phyloP scores from a whole-genome alignment of 1,140 invertebrate species.

The Pogonognathellus flavescens region DNA sequence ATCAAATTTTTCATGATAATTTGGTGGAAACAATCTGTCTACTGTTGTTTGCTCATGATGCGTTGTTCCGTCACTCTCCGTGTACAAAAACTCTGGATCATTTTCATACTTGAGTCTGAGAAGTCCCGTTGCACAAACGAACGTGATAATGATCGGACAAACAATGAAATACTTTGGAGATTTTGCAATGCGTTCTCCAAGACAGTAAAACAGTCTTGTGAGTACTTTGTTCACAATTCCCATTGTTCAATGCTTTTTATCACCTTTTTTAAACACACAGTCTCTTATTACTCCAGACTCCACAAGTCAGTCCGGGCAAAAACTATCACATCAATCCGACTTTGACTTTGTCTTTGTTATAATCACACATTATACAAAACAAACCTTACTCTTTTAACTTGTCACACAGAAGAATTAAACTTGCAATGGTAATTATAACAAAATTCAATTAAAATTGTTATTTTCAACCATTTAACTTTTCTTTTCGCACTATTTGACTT shows the following conservation, averaged over 20 bases:
- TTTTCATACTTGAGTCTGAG: constrained; percentile 89
- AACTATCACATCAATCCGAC: too few species aligned
- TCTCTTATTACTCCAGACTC: background rate
- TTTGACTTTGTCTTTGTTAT: background rate
- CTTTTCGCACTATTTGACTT: too few species aligned
- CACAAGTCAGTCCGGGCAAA: background rate
- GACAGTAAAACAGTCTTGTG: constrained; percentile 1
- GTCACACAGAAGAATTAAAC: too few species aligned
- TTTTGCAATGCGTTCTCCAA: constrained; percentile 36
- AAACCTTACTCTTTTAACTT: too few species aligned
- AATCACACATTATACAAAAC: background rate
- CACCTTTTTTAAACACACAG: background rate
- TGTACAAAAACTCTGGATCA: constrained; percentile 92
- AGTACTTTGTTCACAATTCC: constrained; percentile 15
- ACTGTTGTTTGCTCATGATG: constrained; percentile 81
- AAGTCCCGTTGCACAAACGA: constrained; percentile 77
- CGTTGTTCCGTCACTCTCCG: constrained; percentile 83
- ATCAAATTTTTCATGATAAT: constrained; percentile 87
- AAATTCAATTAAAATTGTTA: too few species aligned
- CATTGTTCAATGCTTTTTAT: background rate
- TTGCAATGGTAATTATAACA: too few species aligned
- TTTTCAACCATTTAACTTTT: too few species aligned
- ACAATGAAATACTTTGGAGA: constrained; percentile 48
- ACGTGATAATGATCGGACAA: constrained; percentile 21
- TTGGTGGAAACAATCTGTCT: constrained; percentile 87